A percentile compares a stretch with the other conserved stretches of the same genome.
phyloP scores from a whole-genome alignment of 2,113 vertebrate genomes.

The Hemichromis elongatus region DNA sequence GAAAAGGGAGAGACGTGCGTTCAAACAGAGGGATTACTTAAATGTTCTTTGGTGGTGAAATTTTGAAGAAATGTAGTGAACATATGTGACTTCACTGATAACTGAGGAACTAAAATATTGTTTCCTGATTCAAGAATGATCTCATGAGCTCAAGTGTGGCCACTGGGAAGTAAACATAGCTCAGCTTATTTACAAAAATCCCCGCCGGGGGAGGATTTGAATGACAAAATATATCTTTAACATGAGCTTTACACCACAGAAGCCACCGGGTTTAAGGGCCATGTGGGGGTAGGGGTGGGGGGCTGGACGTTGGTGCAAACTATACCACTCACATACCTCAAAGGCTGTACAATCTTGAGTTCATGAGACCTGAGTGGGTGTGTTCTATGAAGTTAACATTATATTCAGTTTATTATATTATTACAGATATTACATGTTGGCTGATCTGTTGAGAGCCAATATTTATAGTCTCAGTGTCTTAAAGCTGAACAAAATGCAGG shows the following conservation, averaged over 20 bases:
- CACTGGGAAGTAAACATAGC: background rate
- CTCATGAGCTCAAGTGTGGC: background rate
- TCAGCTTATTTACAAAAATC: background rate
- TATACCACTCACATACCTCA: background rate
- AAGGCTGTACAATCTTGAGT: background rate
- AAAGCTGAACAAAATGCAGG: background rate
- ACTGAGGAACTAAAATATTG: background rate
- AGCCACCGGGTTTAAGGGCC: background rate
- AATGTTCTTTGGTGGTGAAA: background rate
- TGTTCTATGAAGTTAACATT: background rate
- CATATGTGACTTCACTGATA: background rate
- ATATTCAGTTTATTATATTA: background rate
- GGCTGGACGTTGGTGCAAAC: no score
- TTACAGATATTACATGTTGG: background rate
- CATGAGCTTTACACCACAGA: background rate
- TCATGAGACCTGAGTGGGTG: background rate
- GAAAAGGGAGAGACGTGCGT: background rate
- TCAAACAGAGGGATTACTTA: background rate
- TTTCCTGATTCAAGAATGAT: background rate
- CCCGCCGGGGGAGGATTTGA: background rate
- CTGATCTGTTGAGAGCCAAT: background rate
- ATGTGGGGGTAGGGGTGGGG: no score
- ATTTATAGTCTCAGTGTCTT: background rate
- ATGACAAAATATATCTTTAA: background rate
- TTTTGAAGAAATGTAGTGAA: background rate